Percentiles rank a stretch among this genome's conserved stretches.
Evolutionary conservation across 2,888 invertebrate species (phyloP).

Genomic region (Rhamnusium bicolor): DNA sequence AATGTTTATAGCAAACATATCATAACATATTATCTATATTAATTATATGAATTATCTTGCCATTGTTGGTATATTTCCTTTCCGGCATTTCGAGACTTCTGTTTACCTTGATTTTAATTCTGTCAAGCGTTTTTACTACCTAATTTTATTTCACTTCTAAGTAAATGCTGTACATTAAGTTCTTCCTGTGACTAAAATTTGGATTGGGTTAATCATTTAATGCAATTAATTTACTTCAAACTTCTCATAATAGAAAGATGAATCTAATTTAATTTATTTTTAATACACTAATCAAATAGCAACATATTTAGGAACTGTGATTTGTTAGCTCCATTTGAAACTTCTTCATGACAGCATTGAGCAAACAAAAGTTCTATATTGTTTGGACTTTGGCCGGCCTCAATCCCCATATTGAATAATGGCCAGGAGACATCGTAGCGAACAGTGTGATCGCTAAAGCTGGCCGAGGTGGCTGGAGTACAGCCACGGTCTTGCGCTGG

Average conservation of each 20-base stretch:
- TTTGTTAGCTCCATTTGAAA: too few species aligned
- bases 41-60: conserved; percentile 48
- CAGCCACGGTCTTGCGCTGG: too few species aligned
- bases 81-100: conserved; percentile 45
- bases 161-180: neutral
- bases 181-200: neutral
- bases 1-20: conserved; percentile 27
- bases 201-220: neutral
- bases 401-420: too few species aligned
- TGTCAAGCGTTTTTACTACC: conserved; percentile 30
- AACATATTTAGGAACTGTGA: too few species aligned
- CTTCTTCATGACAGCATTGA: too few species aligned
- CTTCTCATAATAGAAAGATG: neutral
- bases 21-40: conserved; percentile 37
- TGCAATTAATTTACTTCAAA: neutral
- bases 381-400: too few species aligned
- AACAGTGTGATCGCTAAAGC: too few species aligned
- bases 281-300: too few species aligned
- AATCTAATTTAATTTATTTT: neutral
- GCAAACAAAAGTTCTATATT: too few species aligned
- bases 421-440: too few species aligned
- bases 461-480: too few species aligned
- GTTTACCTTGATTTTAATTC: conserved; percentile 38
- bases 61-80: conserved; percentile 53
- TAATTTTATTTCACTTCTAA: neutral